These are phyloP conservation scores for Ophthalmolycus amberensis DNA, from an alignment of 2,113 vertebrate species.

Conservation along the genomic window DNA sequence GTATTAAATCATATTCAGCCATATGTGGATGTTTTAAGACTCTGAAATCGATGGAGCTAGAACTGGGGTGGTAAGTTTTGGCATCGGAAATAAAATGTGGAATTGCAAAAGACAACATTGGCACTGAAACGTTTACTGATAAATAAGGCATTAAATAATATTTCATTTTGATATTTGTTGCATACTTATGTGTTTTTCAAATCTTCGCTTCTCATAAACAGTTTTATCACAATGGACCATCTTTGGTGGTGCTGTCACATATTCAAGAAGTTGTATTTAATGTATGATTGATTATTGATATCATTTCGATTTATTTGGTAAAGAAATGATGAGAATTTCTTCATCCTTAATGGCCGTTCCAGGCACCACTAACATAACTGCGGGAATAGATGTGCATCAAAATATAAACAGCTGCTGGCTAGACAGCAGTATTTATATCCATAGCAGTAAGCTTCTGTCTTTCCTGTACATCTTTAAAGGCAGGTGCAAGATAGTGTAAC, in stretches of 20 bases:
- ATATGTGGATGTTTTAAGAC: no score
- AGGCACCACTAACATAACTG: neutral
- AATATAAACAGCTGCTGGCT: no score
- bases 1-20: neutral
- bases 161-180: neutral
- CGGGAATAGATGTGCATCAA: neutral
- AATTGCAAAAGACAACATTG: neutral
- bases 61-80: neutral
- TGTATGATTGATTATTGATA: neutral
- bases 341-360: neutral
- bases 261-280: neutral
- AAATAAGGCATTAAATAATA: neutral
- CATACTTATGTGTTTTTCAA: neutral
- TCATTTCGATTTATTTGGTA: neutral
- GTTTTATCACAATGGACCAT: neutral
- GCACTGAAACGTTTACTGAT: neutral
- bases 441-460: neutral
- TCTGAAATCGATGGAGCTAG: neutral
- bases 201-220: neutral
- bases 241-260: neutral
- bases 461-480: no score
- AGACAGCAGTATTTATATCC: neutral
- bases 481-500: no score
- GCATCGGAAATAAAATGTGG: neutral
- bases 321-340: neutral